phyloP scores from a whole-genome alignment of 2,888 invertebrate genomes.

The Criorhina ranunculi region DNA sequence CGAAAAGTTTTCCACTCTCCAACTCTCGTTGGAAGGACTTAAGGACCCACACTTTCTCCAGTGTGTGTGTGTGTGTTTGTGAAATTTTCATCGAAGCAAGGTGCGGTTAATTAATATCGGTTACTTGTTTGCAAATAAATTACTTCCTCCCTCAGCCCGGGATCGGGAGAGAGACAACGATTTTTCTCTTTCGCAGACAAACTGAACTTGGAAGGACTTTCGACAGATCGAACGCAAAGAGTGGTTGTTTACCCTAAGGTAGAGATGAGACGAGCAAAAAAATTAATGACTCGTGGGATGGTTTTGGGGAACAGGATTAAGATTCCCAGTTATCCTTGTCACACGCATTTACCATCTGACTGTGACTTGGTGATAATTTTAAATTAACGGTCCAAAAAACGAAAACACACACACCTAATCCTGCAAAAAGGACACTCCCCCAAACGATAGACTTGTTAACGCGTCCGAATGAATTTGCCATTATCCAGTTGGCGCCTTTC shows the following conservation, averaged over 20 bases:
- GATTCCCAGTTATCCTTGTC: slow-evolving; percentile 21
- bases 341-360: slow-evolving; percentile 8
- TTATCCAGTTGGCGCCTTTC: slow-evolving; percentile 48
- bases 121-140: slow-evolving; percentile 75
- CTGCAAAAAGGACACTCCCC: background rate
- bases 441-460: slow-evolving; percentile 51
- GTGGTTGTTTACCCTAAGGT: slow-evolving; percentile 13
- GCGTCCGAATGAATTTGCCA: slow-evolving; percentile 46
- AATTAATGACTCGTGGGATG: slow-evolving; percentile 61
- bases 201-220: slow-evolving; percentile 50
- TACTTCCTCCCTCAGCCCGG: slow-evolving; percentile 48
- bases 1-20: slow-evolving; percentile 73
- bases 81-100: slow-evolving; percentile 53
- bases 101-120: slow-evolving; percentile 76
- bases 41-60: slow-evolving; percentile 11
- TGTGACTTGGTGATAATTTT: slow-evolving; percentile 54
- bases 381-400: slow-evolving; percentile 38
- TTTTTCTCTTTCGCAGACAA: slow-evolving; percentile 39
- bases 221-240: background rate
- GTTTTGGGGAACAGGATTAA: slow-evolving; percentile 41
- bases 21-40: slow-evolving; percentile 24
- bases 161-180: slow-evolving; percentile 53
- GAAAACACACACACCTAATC: background rate
- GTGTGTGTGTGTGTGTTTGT: no score
- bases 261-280: background rate